Evolutionary conservation across 2,888 invertebrate genomes (phyloP).

Genomic region (Drosophila prolongata): DNA sequence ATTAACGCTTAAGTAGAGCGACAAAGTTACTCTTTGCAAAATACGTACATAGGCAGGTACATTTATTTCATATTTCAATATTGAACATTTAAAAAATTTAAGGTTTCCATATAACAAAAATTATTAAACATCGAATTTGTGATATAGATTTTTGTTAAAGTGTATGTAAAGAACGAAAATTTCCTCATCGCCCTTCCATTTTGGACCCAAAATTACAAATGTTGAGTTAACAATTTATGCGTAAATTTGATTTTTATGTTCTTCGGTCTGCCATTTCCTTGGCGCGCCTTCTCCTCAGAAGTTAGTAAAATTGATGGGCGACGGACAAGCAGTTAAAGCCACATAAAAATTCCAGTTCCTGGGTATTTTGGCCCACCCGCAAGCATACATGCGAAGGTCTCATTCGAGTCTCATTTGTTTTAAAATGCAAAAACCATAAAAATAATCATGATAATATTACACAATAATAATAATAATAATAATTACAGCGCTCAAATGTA

Average conservation of each 20-base stretch:
- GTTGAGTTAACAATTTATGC: slow-evolving; percentile 74
- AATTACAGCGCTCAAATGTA: slow-evolving; percentile 23
- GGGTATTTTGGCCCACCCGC: slow-evolving; percentile 53
- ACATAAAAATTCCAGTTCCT: slow-evolving; percentile 57
- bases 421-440: slow-evolving; percentile 79
- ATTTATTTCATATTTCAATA: no score
- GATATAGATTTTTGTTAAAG: background rate
- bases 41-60: no score
- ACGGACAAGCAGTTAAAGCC: slow-evolving; percentile 70
- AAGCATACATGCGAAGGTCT: background rate
- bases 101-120: no score
- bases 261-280: background rate
- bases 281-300: slow-evolving; percentile 21
- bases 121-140: no score
- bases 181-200: background rate
- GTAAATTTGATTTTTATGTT: slow-evolving; percentile 75
- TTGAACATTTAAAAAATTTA: no score
- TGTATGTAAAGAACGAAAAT: background rate
- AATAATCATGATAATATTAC: slow-evolving; percentile 68
- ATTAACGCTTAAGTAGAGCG: no score
- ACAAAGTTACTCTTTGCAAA: no score
- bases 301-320: slow-evolving; percentile 75
- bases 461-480: slow-evolving; percentile 73
- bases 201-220: slow-evolving; percentile 31
- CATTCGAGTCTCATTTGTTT: slow-evolving; percentile 58